phyloP scores from a whole-genome alignment of 2,797 vertebrate species.

The Phaenicophaeus curvirostris region DNA sequence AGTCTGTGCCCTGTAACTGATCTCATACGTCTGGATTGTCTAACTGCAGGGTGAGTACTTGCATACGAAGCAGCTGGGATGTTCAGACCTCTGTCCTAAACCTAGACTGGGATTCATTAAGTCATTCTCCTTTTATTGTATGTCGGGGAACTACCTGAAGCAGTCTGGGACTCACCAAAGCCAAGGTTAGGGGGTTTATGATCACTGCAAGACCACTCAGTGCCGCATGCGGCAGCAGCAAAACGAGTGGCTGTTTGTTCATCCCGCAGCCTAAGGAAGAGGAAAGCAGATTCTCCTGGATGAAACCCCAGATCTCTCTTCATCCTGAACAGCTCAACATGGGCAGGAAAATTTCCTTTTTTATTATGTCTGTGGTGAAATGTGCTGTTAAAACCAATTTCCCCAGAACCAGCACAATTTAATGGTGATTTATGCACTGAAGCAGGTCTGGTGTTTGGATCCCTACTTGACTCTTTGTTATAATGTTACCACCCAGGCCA shows the following conservation, averaged over 20 bases:
- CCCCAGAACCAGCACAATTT: background rate
- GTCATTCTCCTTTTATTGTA: background rate
- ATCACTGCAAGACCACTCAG: background rate
- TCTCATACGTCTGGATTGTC: background rate
- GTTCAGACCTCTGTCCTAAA: background rate
- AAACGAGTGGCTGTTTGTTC: background rate
- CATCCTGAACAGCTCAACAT: background rate
- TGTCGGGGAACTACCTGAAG: background rate
- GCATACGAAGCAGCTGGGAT: constrained; percentile 1
- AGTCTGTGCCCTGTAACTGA: background rate
- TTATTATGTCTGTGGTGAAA: background rate
- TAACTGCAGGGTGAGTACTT: background rate
- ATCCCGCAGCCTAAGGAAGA: background rate
- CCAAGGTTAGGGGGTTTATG: background rate
- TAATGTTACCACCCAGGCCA: background rate
- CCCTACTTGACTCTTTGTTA: background rate
- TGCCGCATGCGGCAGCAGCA: rapidly evolving
- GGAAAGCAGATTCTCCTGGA: background rate
- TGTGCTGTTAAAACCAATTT: constrained; percentile 42
- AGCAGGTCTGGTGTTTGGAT: background rate
- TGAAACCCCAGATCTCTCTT: background rate
- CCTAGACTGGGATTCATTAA: background rate
- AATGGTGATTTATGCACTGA: constrained; percentile 4
- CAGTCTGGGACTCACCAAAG: background rate
- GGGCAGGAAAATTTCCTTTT: background rate